These are phyloP conservation scores for Trachymyrmex septentrionalis DNA, from an alignment of 1,140 invertebrate species.

Conservation along the genomic window DNA sequence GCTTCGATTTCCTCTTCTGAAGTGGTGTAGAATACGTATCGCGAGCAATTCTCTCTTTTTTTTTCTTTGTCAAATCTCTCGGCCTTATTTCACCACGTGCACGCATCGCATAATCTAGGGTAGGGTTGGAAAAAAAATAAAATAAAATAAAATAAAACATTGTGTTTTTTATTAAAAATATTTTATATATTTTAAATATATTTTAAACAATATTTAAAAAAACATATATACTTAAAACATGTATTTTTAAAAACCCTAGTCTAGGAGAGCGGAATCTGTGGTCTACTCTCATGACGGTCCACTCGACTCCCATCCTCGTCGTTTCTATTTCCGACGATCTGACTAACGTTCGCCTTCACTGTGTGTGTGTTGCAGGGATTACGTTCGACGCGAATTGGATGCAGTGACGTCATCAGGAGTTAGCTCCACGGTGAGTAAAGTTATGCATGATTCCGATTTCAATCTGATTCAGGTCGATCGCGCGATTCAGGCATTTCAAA, in stretches of 20 bases:
- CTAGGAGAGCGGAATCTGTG: slow-evolving; percentile 1
- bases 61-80: not conserved
- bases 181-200: too few species aligned
- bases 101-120: slow-evolving; percentile 1
- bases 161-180: too few species aligned
- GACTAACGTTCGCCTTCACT: slow-evolving; percentile 60
- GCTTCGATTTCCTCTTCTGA: not conserved
- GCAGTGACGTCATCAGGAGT: slow-evolving; percentile 69
- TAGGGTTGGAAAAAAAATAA: too few species aligned
- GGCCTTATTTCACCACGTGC: slow-evolving; percentile 30
- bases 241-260: not conserved
- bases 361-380: slow-evolving; percentile 74
- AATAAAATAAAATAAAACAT: too few species aligned
- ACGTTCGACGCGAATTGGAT: slow-evolving; percentile 72
- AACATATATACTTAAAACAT: too few species aligned
- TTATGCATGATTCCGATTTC: slow-evolving; percentile 38
- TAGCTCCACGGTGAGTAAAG: slow-evolving; percentile 68
- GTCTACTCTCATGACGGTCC: not conserved
- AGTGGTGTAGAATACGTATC: not conserved
- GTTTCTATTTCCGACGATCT: slow-evolving; percentile 53
- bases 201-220: too few species aligned
- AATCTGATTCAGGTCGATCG: not conserved
- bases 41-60: not conserved
- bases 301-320: slow-evolving; percentile 53
- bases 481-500: slow-evolving; percentile 14